These are phyloP conservation scores for Neosalanx taihuensis DNA, from an alignment of 2,797 vertebrate genomes.

Conservation along the genomic window DNA sequence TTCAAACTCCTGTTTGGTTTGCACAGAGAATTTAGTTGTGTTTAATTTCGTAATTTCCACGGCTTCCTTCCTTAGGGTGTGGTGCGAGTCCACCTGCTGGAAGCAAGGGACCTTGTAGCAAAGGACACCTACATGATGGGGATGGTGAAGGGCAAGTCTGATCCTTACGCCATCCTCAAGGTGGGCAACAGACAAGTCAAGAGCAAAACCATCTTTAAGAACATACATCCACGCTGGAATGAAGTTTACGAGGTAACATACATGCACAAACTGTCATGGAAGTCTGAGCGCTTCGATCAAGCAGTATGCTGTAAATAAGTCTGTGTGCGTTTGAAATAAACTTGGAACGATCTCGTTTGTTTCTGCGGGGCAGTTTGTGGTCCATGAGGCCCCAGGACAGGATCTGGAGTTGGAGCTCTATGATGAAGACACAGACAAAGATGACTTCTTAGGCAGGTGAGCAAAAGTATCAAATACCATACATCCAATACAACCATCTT, in stretches of 20 bases:
- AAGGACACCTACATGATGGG: slow-evolving; percentile 89
- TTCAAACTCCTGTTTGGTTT: not conserved
- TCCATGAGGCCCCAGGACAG: slow-evolving; percentile 94
- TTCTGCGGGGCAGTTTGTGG: slow-evolving; percentile 76
- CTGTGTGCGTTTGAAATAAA: too few species aligned
- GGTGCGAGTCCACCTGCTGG: slow-evolving; percentile 83
- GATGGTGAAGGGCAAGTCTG: slow-evolving; percentile 88
- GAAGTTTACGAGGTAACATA: slow-evolving; percentile 87
- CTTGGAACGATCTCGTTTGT: not conserved
- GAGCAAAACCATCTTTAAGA: slow-evolving; percentile 85
- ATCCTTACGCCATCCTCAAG: slow-evolving; percentile 84
- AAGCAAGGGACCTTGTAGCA: slow-evolving; percentile 83
- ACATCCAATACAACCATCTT: too few species aligned
- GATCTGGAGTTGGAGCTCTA: slow-evolving; percentile 90
- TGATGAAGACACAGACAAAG: slow-evolving; percentile 92
- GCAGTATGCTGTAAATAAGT: too few species aligned
- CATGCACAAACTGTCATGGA: not conserved
- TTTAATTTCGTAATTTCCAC: not conserved
- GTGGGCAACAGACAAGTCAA: slow-evolving; percentile 77
- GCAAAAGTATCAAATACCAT: not conserved
- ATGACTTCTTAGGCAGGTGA: slow-evolving; percentile 93
- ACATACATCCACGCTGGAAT: slow-evolving; percentile 85
- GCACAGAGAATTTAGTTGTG: not conserved
- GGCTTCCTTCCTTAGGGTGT: slow-evolving; percentile 78
- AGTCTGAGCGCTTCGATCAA: too few species aligned